These are phyloP conservation scores for Pachycephala philippinensis DNA, from an alignment of 2,113 vertebrate genomes.

Conservation along the genomic window DNA sequence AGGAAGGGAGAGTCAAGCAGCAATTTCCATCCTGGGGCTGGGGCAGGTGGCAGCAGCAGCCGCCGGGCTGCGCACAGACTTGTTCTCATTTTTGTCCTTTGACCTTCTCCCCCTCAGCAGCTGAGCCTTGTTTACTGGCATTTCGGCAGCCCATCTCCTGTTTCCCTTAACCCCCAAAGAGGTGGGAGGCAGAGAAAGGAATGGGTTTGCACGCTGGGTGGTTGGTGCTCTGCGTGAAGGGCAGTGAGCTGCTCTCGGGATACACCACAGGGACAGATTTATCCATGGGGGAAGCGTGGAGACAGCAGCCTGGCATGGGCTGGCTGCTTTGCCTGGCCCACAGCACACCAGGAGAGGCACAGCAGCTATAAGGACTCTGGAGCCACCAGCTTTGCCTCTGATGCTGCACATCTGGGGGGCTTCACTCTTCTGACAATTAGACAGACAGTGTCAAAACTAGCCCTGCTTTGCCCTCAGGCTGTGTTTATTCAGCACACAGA, in stretches of 20 bases:
- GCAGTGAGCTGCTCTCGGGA: background rate
- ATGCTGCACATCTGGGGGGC: background rate
- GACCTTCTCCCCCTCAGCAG: background rate
- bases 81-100: slow-evolving; percentile 59
- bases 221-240: background rate
- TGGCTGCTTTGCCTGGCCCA: background rate
- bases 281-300: background rate
- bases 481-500: background rate
- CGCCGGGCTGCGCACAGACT: background rate
- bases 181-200: background rate
- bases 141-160: background rate
- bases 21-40: background rate
- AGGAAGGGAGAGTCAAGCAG: background rate
- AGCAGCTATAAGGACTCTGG: background rate
- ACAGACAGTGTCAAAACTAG: background rate
- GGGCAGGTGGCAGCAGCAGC: slow-evolving; percentile 1
- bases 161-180: slow-evolving; percentile 28
- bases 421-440: background rate
- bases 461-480: background rate
- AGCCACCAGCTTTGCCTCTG: background rate
- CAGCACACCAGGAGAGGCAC: background rate
- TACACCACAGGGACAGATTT: background rate
- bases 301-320: background rate
- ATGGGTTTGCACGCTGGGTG: background rate
- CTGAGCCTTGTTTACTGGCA: slow-evolving; percentile 10